Base-by-base conservation (phyloP, 2,113 vertebrate species). In the Malurus elegans region DNA sequence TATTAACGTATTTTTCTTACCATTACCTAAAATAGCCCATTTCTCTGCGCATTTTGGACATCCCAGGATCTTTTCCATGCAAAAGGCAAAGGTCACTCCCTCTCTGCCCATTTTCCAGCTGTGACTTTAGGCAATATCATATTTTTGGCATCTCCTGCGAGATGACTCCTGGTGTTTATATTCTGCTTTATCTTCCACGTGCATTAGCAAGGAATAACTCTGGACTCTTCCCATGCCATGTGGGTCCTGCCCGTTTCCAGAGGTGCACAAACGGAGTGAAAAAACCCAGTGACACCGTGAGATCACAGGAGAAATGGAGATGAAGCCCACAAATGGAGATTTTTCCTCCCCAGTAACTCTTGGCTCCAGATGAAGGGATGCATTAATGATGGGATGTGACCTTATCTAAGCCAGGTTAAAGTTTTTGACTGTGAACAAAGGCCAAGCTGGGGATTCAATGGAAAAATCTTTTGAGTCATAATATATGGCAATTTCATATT, bases 381-480 rank as follows among this genome's bases (percentile, higher is more conserved):
- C 12, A 16, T 32, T 67, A 31, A 66, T 48, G 36, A 40, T 3
- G 6, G 50, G 24, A 32, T 31, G 44, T 48, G 47, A 70, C 62
- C 47, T 42, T 45, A n/a, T 50, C 54, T 60, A 26, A 62, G 14
- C 11, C 20, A 66, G 74, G 78, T 88, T 70, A 69, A 90, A 14
- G 23, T 50, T 84, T 86, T 70, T 1, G 4, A 31, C 54, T 79
- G 91, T 47, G 44, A 90, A 58, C 56, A 88, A 71, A 93, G 34
- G 7, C 58, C 9, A 26, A 48, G 56, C 54, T 70, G 34, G 42
- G 64, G 88, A 84, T 70, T 86, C 32, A 92, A 60, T 47, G 51
- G 75, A 73, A 88, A 69, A 86, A 93, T 58, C 60, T 66, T 94
- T 62, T 86, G 66, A 94, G 75, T 94, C 72, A 86, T 51, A 90